A percentile compares a stretch with the other conserved stretches of the same genome.
phyloP scores from a whole-genome alignment of 2,113 vertebrate species.

The Nibea coibor region DNA sequence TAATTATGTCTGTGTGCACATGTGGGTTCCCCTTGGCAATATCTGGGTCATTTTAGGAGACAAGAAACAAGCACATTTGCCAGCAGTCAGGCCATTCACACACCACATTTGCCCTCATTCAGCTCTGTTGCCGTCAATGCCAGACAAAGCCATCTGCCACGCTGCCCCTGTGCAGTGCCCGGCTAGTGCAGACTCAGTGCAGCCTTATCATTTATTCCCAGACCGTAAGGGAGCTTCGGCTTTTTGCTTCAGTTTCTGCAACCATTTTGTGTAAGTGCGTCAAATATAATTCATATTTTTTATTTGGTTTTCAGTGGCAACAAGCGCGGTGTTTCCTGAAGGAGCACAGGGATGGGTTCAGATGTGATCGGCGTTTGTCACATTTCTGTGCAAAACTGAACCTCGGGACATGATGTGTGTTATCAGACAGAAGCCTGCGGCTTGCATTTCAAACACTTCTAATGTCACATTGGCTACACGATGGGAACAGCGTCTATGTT shows the following conservation, averaged over 20 bases:
- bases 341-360: not conserved
- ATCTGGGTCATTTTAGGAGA: constrained; percentile 47
- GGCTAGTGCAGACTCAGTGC: constrained; percentile 32
- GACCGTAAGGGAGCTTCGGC: not conserved
- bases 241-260: constrained; percentile 28
- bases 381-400: constrained; percentile 57
- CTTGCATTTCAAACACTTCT: constrained; percentile 44
- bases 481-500: not conserved
- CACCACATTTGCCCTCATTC: constrained; percentile 48
- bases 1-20: constrained; percentile 36
- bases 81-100: constrained; percentile 50
- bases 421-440: constrained; percentile 32
- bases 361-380: constrained; percentile 12
- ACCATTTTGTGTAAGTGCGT: constrained; percentile 9
- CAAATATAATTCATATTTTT: not conserved
- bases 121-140: constrained; percentile 46
- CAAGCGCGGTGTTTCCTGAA: not conserved
- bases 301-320: constrained; percentile 30
- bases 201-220: constrained; percentile 58
- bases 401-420: constrained; percentile 45
- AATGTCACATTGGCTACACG: not conserved
- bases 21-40: constrained; percentile 1
- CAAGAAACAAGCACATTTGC: constrained; percentile 33
- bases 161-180: constrained; percentile 9
- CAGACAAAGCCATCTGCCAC: constrained; percentile 55